Evolutionary conservation across 2,888 invertebrate species (phyloP).

Genomic region (Orchesella flavescens): DNA sequence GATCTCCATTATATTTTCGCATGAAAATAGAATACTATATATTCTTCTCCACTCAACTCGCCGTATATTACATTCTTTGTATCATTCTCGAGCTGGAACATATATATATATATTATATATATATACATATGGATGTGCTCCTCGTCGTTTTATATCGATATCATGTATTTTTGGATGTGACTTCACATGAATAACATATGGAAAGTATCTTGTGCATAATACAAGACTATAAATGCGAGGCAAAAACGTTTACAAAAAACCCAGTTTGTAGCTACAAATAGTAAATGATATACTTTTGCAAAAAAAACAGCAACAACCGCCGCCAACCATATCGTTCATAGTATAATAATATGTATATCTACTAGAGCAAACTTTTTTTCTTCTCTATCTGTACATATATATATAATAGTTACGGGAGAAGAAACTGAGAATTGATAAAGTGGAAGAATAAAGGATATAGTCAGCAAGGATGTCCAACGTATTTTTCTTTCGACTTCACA

Average conservation of each 20-base stretch:
- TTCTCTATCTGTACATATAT: neutral
- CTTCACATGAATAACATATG: conserved; percentile 8
- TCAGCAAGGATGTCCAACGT: conserved; percentile 75
- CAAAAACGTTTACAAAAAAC: too few species aligned
- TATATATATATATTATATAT: too few species aligned
- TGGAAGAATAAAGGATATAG: conserved; percentile 26
- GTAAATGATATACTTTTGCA: too few species aligned
- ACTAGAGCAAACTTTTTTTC: neutral
- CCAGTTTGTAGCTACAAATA: too few species aligned
- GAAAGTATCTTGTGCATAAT: neutral
- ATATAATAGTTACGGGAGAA: neutral
- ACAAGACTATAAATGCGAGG: too few species aligned
- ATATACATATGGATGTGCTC: too few species aligned
- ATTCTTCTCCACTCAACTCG: neutral
- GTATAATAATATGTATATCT: too few species aligned
- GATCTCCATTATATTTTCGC: conserved; percentile 34
- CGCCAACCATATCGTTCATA: too few species aligned
- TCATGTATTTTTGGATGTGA: neutral
- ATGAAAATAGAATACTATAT: neutral
- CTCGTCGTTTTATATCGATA: neutral
- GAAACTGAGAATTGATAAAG: conserved; percentile 15
- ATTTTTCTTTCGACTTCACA: conserved; percentile 96
- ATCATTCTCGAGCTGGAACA: too few species aligned
- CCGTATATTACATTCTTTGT: neutral
- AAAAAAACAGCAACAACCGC: too few species aligned